Conservation (phyloP, 2,797 vertebrate genomes). For the Simalia tracyae region DNA sequence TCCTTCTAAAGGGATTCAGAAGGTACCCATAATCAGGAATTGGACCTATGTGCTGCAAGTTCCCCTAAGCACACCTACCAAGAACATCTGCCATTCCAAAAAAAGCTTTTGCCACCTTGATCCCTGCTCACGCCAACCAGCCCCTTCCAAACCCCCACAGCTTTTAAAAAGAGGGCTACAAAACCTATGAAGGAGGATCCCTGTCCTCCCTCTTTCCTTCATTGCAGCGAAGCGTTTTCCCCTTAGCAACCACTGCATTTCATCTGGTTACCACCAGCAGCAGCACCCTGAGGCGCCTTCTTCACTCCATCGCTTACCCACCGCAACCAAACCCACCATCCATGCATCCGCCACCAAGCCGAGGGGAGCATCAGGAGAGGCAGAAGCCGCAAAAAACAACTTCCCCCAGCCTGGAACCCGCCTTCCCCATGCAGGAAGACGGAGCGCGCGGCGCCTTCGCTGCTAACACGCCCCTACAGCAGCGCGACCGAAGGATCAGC, state of each 20-base stretch:
- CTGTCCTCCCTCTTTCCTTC: neutral
- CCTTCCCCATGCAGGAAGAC: neutral
- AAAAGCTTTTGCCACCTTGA: neutral
- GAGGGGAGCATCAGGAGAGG: neutral
- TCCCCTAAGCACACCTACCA: neutral
- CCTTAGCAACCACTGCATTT: slow-evolving; percentile 29
- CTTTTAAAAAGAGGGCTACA: neutral
- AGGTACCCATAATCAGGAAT: neutral
- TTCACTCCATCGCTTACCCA: neutral
- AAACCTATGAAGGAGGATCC: neutral
- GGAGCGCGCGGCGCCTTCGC: neutral
- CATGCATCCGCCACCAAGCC: neutral
- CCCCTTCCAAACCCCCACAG: neutral
- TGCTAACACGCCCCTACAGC: neutral
- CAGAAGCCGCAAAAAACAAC: neutral
- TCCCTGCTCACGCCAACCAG: neutral
- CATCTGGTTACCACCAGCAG: slow-evolving; percentile 8
- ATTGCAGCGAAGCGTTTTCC: slow-evolving; percentile 23
- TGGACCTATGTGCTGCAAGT: neutral
- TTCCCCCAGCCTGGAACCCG: neutral
- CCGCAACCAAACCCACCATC: neutral
- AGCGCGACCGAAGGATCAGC: neutral
- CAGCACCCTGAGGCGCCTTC: slow-evolving; percentile 14
- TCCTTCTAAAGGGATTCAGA: neutral
- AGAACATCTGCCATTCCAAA: neutral